These are phyloP conservation scores for Pocillopora meandrina DNA, from an alignment of 92 coral and sea anemone genomes.

Conservation along the genomic window DNA sequence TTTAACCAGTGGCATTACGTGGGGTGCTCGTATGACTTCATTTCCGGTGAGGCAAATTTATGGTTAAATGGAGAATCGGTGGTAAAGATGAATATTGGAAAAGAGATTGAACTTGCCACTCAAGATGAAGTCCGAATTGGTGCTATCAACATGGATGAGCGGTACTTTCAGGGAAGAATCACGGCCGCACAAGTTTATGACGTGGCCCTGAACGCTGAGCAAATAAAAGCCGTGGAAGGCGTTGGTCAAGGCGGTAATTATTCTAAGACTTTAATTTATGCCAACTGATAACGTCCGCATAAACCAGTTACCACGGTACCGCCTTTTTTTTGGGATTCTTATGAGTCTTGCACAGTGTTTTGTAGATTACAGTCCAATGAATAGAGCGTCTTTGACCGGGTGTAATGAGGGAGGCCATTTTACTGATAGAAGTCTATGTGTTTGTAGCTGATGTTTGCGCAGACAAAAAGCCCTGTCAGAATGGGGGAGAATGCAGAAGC, in stretches of 20 bases:
- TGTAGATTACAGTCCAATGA: neutral
- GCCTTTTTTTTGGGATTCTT: neutral
- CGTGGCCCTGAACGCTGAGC: constrained; percentile 4
- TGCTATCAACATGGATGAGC: neutral
- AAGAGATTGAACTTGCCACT: neutral
- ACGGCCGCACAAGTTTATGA: neutral
- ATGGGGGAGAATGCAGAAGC: neutral
- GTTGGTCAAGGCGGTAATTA: neutral
- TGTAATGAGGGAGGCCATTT: no score
- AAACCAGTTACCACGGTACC: neutral
- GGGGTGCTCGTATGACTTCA: neutral
- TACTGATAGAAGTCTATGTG: neutral
- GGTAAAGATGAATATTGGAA: neutral
- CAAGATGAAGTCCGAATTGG: constrained; percentile 1
- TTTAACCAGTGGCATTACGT: neutral
- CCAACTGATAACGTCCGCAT: neutral
- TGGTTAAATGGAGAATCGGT: neutral
- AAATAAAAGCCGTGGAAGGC: neutral
- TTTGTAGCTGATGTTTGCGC: neutral
- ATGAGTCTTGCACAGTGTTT: neutral
- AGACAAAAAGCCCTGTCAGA: neutral
- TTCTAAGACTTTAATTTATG: neutral
- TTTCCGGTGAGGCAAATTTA: neutral
- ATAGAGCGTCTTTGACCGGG: neutral
- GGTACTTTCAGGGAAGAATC: neutral